Evolutionary conservation across 2,113 vertebrate species (phyloP).

Genomic region (Nibea coibor): DNA sequence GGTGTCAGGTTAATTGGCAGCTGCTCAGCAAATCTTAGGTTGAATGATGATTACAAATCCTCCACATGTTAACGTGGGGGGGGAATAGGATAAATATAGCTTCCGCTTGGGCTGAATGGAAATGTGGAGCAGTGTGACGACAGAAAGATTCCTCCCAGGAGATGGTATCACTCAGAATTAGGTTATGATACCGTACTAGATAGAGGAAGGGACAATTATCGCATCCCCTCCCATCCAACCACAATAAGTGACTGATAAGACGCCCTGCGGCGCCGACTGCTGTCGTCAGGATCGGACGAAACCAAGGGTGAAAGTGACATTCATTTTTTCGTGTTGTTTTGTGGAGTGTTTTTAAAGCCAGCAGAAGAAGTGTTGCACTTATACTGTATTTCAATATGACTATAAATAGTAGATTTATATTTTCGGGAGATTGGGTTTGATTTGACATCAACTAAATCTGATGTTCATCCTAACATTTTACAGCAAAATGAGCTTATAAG

Average conservation of each 20-base stretch:
- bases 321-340: neutral
- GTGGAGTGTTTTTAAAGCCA: neutral
- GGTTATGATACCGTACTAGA: conserved; percentile 75
- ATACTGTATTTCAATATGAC: too few relatives aligned
- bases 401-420: too few relatives aligned
- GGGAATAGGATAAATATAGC: conserved; percentile 78
- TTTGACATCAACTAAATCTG: too few relatives aligned
- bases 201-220: conserved; percentile 73
- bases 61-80: conserved; percentile 72
- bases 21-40: conserved; percentile 81
- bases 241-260: conserved; percentile 65
- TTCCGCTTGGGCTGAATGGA: conserved; percentile 62
- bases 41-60: conserved; percentile 82
- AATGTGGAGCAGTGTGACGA: conserved; percentile 64
- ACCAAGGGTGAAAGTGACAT: conserved; percentile 22
- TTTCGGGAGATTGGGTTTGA: neutral
- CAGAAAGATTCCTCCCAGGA: conserved; percentile 69
- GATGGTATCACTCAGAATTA: conserved; percentile 77
- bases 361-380: neutral
- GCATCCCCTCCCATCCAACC: conserved; percentile 51
- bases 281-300: conserved; percentile 35
- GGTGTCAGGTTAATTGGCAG: conserved; percentile 83
- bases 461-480: neutral
- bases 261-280: conserved; percentile 32
- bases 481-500: neutral